Evolutionary conservation across 2,797 vertebrate genomes (phyloP).

Genomic region (Prionace glauca): DNA sequence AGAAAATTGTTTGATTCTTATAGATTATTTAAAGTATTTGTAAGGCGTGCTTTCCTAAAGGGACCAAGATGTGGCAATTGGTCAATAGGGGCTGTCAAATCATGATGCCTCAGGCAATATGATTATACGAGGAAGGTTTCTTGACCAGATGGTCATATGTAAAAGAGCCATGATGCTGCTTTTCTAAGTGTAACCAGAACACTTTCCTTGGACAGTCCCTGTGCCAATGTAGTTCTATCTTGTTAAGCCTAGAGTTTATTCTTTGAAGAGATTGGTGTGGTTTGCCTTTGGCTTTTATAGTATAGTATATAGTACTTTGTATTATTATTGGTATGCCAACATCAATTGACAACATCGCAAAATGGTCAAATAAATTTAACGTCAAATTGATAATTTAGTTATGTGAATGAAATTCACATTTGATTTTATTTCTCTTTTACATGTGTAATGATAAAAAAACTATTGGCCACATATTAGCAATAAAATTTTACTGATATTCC

Average conservation of each 20-base stretch:
- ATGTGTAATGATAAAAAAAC: not conserved
- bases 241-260: not conserved
- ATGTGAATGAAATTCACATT: not conserved
- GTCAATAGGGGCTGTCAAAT: not conserved
- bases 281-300: not conserved
- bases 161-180: not conserved
- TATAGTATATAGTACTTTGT: no score
- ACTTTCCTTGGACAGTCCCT: not conserved
- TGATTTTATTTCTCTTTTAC: not conserved
- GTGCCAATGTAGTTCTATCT: not conserved
- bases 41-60: not conserved
- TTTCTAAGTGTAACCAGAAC: not conserved
- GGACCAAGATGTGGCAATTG: not conserved
- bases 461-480: not conserved
- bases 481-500: not conserved
- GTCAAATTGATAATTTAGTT: no score
- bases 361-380: no score
- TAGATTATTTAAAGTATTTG: not conserved
- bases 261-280: not conserved
- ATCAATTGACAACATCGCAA: no score
- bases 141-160: not conserved
- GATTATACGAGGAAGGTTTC: not conserved
- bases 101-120: not conserved
- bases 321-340: not conserved
- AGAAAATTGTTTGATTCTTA: not conserved